Evolutionary conservation across 2,113 vertebrate species (phyloP), one percentile per base, ranked within the genome.

Genomic region (Callionymus lyra): DNA sequence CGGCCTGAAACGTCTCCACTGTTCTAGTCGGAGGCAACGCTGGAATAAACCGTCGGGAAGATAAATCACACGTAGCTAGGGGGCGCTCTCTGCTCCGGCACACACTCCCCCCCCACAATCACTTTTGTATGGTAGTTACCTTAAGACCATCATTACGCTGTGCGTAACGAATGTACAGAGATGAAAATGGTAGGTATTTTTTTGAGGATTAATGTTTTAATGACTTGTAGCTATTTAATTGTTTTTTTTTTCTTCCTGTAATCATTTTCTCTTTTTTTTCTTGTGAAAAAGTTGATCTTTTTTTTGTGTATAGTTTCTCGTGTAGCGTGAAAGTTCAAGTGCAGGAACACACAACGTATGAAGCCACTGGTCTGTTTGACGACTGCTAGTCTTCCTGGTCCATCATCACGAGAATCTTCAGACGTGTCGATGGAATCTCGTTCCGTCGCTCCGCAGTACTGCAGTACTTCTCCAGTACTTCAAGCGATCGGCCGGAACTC

Each of bases 191-290:
- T 98, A 97, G 93, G 91, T 97, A 96, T 97, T 97, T 97, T 98
- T 98, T 92, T 92, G 90, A 98, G 89, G 91, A 93, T 95, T 95
- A 92, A 97, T 98, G 96, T 96, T 92, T 97, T 98, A 96, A 98
- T 98, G 93, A 98, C 90, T 89, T 98, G 94, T 98, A 98, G 94
- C 88, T 98, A 98, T 98, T 98, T 97, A 98, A 97, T 97, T 94
- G 80, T 77, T 72, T 90, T 80, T 71, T 70, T 92, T 87, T 76
- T n/a, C 91, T 88, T 77, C 87, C 88, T 87, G 80, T 97, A 96
- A 95, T 97, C 93, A 89, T 90, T 80, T 82, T 82, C 83, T 83
- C 87, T 76, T 54, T 64, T 62, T 51, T 50, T 57, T 61, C 72
- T 67, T 54, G 60, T 66, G 89, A 94, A 98, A 96, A 98, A 98